Conservation (phyloP, 2,888 invertebrate genomes). For the Machimus atricapillus region DNA sequence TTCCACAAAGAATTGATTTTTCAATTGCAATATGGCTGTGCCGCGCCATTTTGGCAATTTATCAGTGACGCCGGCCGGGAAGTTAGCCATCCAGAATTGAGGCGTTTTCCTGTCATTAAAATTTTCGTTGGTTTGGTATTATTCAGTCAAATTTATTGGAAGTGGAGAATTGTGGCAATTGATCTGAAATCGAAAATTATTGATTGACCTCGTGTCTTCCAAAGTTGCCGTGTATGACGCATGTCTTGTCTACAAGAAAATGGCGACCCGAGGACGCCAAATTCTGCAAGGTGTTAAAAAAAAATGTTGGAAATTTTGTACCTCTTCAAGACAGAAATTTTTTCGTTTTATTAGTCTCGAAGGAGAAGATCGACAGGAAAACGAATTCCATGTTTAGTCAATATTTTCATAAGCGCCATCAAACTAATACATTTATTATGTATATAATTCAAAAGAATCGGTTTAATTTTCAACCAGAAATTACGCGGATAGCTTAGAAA, state of each 20-base stretch:
- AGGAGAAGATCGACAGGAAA: too few species aligned
- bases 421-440: too few species aligned
- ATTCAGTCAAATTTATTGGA: not conserved
- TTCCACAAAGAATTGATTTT: not conserved
- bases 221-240: not conserved
- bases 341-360: too few species aligned
- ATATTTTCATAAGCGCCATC: too few species aligned
- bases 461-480: too few species aligned
- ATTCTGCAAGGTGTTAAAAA: not conserved
- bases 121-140: not conserved
- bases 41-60: not conserved
- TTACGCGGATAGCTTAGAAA: too few species aligned
- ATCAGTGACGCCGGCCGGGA: not conserved
- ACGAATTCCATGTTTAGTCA: too few species aligned
- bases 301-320: too few species aligned
- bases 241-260: not conserved
- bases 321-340: too few species aligned
- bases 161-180: not conserved
- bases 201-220: not conserved
- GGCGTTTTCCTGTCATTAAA: not conserved
- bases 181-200: not conserved
- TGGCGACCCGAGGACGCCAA: not conserved
- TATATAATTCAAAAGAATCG: too few species aligned
- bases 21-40: not conserved
- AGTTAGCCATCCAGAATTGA: not conserved